phyloP scores from a whole-genome alignment of 2,888 invertebrate genomes.

The Microchrysa polita region DNA sequence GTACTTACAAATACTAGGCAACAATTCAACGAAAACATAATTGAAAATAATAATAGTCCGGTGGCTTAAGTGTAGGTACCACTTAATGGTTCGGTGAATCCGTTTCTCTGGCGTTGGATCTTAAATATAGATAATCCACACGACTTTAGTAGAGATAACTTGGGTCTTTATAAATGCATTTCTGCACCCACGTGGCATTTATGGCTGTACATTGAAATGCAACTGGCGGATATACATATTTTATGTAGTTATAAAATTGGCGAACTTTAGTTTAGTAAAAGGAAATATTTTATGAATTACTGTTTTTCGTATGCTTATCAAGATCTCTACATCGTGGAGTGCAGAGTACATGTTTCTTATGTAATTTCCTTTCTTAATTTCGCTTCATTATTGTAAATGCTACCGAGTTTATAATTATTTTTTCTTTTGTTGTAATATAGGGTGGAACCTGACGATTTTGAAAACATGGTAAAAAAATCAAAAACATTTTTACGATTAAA shows the following conservation, averaged over 20 bases:
- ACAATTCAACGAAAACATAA: background rate
- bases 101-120: too few relatives aligned
- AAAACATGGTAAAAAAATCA: too few relatives aligned
- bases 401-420: background rate
- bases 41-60: background rate
- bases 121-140: too few relatives aligned
- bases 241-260: too few relatives aligned
- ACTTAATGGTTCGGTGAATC: background rate
- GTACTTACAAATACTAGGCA: background rate
- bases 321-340: background rate
- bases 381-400: background rate
- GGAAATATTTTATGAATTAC: background rate
- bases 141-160: too few relatives aligned
- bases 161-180: too few relatives aligned
- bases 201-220: background rate
- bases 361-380: background rate
- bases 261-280: background rate
- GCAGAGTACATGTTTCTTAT: background rate
- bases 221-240: background rate
- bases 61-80: background rate
- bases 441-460: too few relatives aligned
- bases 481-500: too few relatives aligned
- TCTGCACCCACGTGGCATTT: background rate
- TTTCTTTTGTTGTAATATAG: background rate
- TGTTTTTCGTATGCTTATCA: background rate